Evolutionary conservation across 2,113 vertebrate genomes (phyloP).

Genomic region (Mus spicilegus): DNA sequence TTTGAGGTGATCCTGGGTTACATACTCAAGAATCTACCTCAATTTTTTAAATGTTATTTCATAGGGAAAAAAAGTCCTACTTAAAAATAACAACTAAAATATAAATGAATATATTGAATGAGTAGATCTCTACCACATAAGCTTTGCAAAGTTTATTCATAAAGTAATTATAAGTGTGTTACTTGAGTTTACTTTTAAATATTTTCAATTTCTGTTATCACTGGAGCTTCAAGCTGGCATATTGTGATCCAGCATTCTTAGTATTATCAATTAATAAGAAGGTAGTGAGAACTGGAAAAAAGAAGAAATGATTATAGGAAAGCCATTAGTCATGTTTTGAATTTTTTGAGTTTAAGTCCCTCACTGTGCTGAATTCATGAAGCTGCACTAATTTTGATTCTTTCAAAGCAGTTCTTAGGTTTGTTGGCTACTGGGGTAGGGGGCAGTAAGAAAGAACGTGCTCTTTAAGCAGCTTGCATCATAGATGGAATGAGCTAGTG

Average conservation of each 20-base stretch:
- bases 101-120: not conserved
- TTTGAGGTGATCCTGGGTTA: not conserved
- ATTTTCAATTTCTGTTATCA: constrained; percentile 53
- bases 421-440: not conserved
- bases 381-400: not conserved
- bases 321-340: not conserved
- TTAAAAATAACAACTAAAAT: not conserved
- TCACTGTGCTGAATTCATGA: not conserved
- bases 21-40: not conserved
- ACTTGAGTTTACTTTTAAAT: constrained; percentile 44
- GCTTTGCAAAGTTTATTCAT: not conserved
- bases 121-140: not conserved
- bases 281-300: constrained; percentile 16
- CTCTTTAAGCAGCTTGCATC: not conserved
- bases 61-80: not conserved
- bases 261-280: constrained; percentile 44
- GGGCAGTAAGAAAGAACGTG: not conserved
- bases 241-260: not conserved
- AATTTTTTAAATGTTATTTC: not conserved
- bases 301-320: not conserved
- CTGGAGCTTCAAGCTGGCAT: not conserved
- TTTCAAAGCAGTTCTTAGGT: not conserved
- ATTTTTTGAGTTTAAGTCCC: constrained; percentile 34
- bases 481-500: not conserved
- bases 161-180: constrained; percentile 10